Percentiles rank a stretch among this genome's conserved stretches.
Conservation (phyloP, 2,113 vertebrate genomes). For the Varanus komodoensis region DNA sequence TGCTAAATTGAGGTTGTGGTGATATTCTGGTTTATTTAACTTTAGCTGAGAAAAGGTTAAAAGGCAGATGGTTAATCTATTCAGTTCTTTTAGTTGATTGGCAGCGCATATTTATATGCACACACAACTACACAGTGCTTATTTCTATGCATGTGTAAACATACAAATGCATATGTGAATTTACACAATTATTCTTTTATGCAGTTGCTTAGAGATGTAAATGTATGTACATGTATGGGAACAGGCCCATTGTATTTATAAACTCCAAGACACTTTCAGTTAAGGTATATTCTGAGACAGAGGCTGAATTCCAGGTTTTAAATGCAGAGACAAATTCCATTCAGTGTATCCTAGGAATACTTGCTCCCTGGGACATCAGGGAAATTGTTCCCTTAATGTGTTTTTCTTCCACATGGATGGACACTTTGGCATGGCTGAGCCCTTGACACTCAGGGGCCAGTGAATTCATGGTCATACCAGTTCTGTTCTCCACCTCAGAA, state of each 20-base stretch:
- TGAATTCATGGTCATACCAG: neutral
- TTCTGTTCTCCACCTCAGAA: neutral
- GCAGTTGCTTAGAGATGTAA: constrained; percentile 25
- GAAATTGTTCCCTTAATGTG: constrained; percentile 15
- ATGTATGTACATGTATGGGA: neutral
- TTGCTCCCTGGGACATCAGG: neutral
- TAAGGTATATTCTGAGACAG: neutral
- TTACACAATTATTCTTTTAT: constrained; percentile 27
- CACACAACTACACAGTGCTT: constrained; percentile 23
- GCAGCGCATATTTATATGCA: constrained; percentile 22
- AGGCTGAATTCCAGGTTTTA: constrained; percentile 31
- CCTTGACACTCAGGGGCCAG: neutral
- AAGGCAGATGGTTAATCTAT: neutral
- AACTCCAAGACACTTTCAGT: constrained; percentile 22
- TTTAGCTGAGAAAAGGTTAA: neutral
- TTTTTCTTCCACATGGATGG: constrained; percentile 13
- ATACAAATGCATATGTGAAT: constrained; percentile 14
- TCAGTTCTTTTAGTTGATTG: neutral
- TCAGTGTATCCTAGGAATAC: constrained; percentile 7
- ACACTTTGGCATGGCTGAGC: constrained; percentile 23
- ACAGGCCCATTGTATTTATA: constrained; percentile 24
- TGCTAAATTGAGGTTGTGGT: neutral
- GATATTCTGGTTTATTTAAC: neutral
- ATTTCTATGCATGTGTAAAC: constrained; percentile 30
- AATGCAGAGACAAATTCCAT: constrained; percentile 1